Conservation (phyloP, 2,113 vertebrate genomes). For the Hypanus sabinus region DNA sequence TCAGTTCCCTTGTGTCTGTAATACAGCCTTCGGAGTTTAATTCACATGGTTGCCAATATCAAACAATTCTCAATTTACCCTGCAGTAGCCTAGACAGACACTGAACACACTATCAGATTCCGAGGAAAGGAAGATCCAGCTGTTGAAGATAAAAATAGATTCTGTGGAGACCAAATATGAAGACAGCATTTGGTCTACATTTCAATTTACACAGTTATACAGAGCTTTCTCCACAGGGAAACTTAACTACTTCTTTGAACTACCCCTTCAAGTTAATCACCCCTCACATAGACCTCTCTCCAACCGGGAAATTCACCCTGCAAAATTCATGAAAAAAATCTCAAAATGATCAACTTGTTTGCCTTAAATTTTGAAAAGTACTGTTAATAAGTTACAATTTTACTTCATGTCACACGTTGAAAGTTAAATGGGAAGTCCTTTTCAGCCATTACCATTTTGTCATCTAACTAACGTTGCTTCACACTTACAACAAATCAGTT, state of each 20-base stretch:
- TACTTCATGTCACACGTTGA: not conserved
- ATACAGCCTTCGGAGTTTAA: not conserved
- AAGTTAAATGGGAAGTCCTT: not conserved
- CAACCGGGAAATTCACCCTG: too few relatives aligned
- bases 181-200: too few relatives aligned
- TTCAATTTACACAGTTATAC: too few relatives aligned
- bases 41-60: not conserved
- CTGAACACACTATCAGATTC: not conserved
- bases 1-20: too few relatives aligned
- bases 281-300: not conserved
- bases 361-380: not conserved
- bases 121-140: not conserved
- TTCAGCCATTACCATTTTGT: too few relatives aligned
- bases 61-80: not conserved
- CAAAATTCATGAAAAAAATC: not conserved
- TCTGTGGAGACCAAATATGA: too few relatives aligned
- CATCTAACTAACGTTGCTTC: too few relatives aligned
- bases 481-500: too few relatives aligned
- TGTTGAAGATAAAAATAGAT: too few relatives aligned
- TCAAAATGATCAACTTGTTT: not conserved
- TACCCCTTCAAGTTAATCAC: not conserved
- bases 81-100: not conserved
- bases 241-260: too few relatives aligned
- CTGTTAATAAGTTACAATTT: not conserved
- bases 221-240: too few relatives aligned